phyloP scores from a whole-genome alignment of 2,113 vertebrate species.

The Chaetops frenatus region DNA sequence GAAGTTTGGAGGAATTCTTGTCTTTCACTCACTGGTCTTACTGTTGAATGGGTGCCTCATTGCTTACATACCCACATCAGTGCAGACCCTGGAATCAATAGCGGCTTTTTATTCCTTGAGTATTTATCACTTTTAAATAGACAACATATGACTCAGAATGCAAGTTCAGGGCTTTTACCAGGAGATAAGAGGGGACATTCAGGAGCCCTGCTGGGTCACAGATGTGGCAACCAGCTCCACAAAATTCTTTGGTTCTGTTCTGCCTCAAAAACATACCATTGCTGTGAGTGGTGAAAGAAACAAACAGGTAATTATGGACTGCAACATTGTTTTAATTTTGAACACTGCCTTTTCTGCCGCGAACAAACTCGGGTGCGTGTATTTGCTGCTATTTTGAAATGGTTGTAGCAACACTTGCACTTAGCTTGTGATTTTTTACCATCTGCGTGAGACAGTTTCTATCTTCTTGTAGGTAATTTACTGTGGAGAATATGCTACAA shows the following conservation, averaged over 20 bases:
- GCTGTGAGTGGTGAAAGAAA: background rate
- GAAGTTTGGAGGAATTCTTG: background rate
- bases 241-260: background rate
- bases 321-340: background rate
- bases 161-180: background rate
- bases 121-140: background rate
- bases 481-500: background rate
- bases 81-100: background rate
- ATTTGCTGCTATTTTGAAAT: background rate
- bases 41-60: background rate
- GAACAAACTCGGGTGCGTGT: background rate
- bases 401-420: background rate
- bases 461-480: background rate
- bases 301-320: background rate
- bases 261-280: background rate
- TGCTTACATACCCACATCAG: background rate
- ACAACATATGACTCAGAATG: background rate
- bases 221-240: background rate
- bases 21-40: background rate
- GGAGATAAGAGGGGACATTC: background rate
- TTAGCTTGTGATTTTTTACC: background rate
- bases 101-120: background rate
- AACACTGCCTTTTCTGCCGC: background rate
- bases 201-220: background rate
- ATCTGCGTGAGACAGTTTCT: background rate